Evolutionary conservation across 2,888 invertebrate genomes (phyloP), one percentile per base, ranked within the genome.

Genomic region (Melipona beecheii): DNA sequence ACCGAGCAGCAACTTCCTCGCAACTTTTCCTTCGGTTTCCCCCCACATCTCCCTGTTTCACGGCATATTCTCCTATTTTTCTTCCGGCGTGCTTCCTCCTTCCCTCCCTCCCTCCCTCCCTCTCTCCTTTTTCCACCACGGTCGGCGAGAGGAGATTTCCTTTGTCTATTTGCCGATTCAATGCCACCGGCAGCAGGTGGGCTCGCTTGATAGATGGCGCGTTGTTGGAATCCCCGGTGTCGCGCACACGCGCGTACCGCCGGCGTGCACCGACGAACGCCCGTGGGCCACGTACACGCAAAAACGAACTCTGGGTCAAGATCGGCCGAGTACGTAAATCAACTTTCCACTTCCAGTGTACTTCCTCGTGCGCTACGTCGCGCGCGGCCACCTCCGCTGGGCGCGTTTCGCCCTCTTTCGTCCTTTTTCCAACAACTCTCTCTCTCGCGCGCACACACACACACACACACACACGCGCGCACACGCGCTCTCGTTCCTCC

Each of bases 271-370:
- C 31, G 36, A 85, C 72, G 21, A n/a, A 62, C 49, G 43, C 24
- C n/a, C 17, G 43, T 43, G 43, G 19, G 66, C 43, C 83, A 74
- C 72, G 77, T 73, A 76, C 78, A 86, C 83, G 81, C 75, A 82
- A 84, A 83, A 86, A 86, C 83, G 78, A 81, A 75, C 87, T 86
- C 87, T 87, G 86, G 91, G 91, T 91, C 91, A 91, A 91, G 91
- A 91, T 91, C 91, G 88, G 85, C 79, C 87, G 86, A 89, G 89
- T 89, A 91, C 90, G 89, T 90, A 91, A 91, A 91, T 89, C 90
- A 89, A 90, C 90, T 88, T 87, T 89, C 88, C 89, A 82, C 90
- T 90, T 87, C 83, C 89, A 75, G 80, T 17, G 80, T 64, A 81
- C 87, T 83, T 84, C 84, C 85, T 84, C 85, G 77, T 78, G 72